Evolutionary conservation across 2,797 vertebrate genomes (phyloP), one percentile per base, ranked within the genome.

Genomic region (Lagocephalus sceleratus): DNA sequence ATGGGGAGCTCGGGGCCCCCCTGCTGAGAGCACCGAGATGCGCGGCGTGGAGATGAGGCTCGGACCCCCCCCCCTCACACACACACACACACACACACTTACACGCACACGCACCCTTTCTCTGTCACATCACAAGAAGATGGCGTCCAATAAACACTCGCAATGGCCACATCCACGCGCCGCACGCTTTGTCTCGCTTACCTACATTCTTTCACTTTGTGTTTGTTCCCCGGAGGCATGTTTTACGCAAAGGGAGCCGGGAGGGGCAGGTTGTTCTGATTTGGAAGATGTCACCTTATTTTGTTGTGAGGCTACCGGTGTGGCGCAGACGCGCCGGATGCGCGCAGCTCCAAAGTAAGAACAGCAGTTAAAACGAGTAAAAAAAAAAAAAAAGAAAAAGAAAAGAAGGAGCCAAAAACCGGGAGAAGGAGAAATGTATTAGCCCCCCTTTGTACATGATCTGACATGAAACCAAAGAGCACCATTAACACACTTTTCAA

Each of bases 51-150:
- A 88, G 76, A 85, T 40, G 80, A 84, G 82, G 80, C 80, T 85
- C 63, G 68, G 75, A 83, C 83, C 78, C 82, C 83, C 39, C 39
- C 38, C 38, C 38, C 12, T n/a, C n/a, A n/a, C n/a, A n/a, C n/a
- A n/a, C n/a, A n/a, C n/a, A n/a, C n/a, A n/a, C n/a, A n/a, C 29
- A 6, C 32, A 35, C 32, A 35, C 32, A 6, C 32, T 12, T 12
- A 6, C 32, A 35, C 2, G 6, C 32, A 6, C 2, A 6, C 32
- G 6, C 1, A 6, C 6, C 32, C 14, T 12, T 12, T 12, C 16
- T n/a, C 74, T 84, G 84, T 90, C 90, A 91, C 85, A 90, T 91
- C 87, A 89, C 79, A 82, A 76, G 83, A 76, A 82, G 69, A 83
- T 73, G 70, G 72, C 65, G 70, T 79, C 74, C 87, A 82, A 85